Evolutionary conservation across 2,113 vertebrate genomes (phyloP), one percentile per base, ranked within the genome.

Genomic region (Lates calcarifer): DNA sequence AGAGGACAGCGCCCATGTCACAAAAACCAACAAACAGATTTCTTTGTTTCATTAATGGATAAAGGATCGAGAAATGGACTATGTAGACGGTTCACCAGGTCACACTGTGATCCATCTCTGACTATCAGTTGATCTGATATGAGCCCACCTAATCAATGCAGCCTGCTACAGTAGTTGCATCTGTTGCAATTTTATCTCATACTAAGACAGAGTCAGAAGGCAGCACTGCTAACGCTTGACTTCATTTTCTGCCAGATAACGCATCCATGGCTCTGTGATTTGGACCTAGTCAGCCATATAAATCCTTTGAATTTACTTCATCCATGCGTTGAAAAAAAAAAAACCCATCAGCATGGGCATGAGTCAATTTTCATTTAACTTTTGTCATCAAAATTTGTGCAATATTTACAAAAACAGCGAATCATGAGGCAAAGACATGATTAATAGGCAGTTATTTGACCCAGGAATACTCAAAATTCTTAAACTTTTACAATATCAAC

Each of bases 231-330:
- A 31, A 82, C 5, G 64, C 75, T 60, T 8, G 5, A 83, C 64
- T 77, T 68, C 8, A 65, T 68, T 51, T 84, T 33, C 53, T 65
- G 45, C 58, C 63, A 62, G 58, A 87, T 69, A 74, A 87, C 14
- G 18, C 73, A 78, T 72, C 67, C 66, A 14, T 63, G 56, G 17
- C 17, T 84, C 35, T 47, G n/a, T 64, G 39, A 74, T 84, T 53
- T 61, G 57, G 62, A 79, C 24, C 49, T 20, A 68, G 45, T 78
- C 65, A 82, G 35, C 82, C 62, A 67, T 65, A 56, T 28, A 75
- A 88, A 73, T 41, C 66, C 35, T 55, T 60, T 60, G 62, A 87
- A 56, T 86, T 72, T 57, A 63, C 29, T 77, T 80, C 22, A 63
- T 78, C 37, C 29, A 61, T 67, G 68, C 4, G 0, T 53, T 53